Evolutionary conservation across 2,888 invertebrate genomes (phyloP).

Genomic region (Aleiodes alternator): DNA sequence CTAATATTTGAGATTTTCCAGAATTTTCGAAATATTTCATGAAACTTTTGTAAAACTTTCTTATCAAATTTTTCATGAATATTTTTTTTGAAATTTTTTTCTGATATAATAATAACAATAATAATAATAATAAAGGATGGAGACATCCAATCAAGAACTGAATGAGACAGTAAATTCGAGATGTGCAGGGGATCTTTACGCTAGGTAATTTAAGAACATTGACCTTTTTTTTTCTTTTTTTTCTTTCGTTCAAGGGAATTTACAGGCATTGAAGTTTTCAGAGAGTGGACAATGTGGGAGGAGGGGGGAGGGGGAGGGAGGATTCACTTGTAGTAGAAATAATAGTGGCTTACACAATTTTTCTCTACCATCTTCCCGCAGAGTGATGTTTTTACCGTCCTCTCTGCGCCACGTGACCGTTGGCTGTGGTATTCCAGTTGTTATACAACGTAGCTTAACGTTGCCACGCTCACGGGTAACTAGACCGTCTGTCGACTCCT

Average conservation of each 20-base stretch:
- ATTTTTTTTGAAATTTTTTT: too few relatives aligned
- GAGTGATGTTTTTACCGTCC: conserved; percentile 85
- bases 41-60: too few relatives aligned
- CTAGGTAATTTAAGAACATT: background rate
- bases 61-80: too few relatives aligned
- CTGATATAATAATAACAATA: too few relatives aligned
- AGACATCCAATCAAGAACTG: background rate
- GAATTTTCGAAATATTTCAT: too few relatives aligned
- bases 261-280: too few relatives aligned
- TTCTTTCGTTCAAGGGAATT: background rate
- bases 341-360: conserved; percentile 63
- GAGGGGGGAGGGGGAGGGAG: background rate
- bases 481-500: conserved; percentile 84
- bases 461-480: conserved; percentile 89
- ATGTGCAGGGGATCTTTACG: conserved; percentile 10
- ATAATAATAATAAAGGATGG: conserved; percentile 12
- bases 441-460: conserved; percentile 85
- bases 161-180: conserved; percentile 10
- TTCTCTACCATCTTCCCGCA: conserved; percentile 80
- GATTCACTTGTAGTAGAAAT: too few relatives aligned
- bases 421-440: conserved; percentile 89
- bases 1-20: too few relatives aligned
- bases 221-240: background rate
- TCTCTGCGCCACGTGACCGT: conserved; percentile 89
- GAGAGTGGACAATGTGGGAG: too few relatives aligned